A percentile compares a stretch with the other conserved stretches of the same genome.
These are phyloP conservation scores for Pteronura brasiliensis DNA, from an alignment of 2,113 vertebrate genomes.

Conservation along the genomic window DNA sequence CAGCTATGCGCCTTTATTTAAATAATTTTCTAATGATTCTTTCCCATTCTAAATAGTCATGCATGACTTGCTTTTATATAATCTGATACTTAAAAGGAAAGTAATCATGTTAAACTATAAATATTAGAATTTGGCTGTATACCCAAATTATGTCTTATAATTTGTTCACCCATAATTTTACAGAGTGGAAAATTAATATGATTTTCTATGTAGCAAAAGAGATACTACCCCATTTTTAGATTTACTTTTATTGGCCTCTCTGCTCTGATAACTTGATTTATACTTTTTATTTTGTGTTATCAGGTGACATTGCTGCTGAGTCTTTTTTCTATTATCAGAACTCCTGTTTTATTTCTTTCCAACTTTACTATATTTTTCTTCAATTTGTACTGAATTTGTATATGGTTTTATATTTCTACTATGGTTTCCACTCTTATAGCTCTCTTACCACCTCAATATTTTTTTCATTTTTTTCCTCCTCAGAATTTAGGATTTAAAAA, in stretches of 20 bases:
- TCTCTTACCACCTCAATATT: not conserved
- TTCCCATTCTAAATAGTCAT: not conserved
- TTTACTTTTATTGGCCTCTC: not conserved
- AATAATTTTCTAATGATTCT: not conserved
- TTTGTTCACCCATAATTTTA: not conserved
- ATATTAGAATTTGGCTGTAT: not conserved
- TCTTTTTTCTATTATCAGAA: not conserved
- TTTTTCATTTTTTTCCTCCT: not conserved
- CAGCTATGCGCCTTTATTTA: not conserved
- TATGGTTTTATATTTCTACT: not conserved
- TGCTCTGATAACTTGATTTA: not conserved
- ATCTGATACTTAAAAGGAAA: not conserved
- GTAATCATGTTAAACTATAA: not conserved
- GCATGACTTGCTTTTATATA: constrained; percentile 11
- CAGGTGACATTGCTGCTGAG: not conserved
- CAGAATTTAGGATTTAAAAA: constrained; percentile 42
- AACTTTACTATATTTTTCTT: not conserved
- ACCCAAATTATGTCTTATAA: not conserved
- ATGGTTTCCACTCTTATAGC: not conserved
- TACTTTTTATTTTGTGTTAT: not conserved
- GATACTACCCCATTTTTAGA: not conserved
- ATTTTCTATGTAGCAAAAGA: not conserved
- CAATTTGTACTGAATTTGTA: not conserved
- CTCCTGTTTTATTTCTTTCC: constrained; percentile 12
- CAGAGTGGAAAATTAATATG: not conserved